A percentile compares a stretch with the other conserved stretches of the same genome.
Evolutionary conservation across 2,888 invertebrate genomes (phyloP).

Genomic region (Tridacna gigas): DNA sequence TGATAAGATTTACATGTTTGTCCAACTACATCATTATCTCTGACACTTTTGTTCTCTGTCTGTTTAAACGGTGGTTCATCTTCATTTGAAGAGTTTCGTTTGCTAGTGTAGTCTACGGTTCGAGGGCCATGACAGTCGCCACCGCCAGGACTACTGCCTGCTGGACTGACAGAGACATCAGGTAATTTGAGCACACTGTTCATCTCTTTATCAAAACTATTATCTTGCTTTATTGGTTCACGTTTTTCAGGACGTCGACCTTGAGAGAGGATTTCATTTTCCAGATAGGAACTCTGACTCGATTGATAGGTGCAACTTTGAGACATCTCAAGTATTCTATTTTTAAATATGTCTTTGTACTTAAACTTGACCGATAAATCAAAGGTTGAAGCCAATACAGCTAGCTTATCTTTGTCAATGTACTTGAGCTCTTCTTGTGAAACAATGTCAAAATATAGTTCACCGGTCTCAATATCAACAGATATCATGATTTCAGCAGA

Average conservation of each 20-base stretch:
- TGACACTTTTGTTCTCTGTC: neutral
- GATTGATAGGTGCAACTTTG: neutral
- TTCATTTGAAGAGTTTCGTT: neutral
- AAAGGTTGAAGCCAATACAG: slow-evolving; percentile 20
- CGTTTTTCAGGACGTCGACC: neutral
- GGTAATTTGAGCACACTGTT: neutral
- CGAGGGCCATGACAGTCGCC: neutral
- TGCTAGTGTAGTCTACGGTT: neutral
- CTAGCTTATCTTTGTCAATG: neutral
- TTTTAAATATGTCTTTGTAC: neutral
- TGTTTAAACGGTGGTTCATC: neutral
- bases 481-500: slow-evolving; percentile 45
- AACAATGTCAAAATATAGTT: slow-evolving; percentile 31
- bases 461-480: slow-evolving; percentile 9
- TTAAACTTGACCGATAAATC: neutral
- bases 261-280: neutral
- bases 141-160: neutral
- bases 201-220: neutral
- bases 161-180: neutral
- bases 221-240: neutral
- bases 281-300: neutral
- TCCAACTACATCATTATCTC: neutral
- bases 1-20: neutral
- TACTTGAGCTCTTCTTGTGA: neutral
- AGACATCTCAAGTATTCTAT: neutral